Evolutionary conservation across 2,113 vertebrate species (phyloP).

Genomic region (Leucopsar rothschildi): DNA sequence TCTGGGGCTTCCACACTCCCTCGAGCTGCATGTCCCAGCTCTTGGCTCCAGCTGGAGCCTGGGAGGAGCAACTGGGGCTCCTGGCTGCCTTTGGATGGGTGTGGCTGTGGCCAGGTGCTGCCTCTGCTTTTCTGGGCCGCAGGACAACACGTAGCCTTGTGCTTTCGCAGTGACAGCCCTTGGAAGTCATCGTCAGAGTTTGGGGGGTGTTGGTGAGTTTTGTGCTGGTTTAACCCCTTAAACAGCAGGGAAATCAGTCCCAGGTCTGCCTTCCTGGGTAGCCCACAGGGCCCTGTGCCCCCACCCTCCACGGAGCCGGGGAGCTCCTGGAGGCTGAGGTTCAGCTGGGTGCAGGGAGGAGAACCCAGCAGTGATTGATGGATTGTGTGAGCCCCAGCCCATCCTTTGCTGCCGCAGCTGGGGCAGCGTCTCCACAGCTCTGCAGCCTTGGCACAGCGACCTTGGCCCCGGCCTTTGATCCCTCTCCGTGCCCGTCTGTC

Average conservation of each 20-base stretch:
- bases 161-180: neutral
- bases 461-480: neutral
- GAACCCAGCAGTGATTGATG: neutral
- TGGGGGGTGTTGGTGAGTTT: neutral
- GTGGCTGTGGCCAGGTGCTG: neutral
- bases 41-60: neutral
- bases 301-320: accelerated
- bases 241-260: neutral
- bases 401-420: neutral
- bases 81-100: neutral
- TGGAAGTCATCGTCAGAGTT: neutral
- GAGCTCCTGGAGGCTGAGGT: neutral
- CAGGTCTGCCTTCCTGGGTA: neutral
- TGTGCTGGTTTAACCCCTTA: neutral
- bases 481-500: neutral
- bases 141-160: accelerated
- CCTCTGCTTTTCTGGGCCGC: neutral
- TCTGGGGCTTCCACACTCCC: neutral
- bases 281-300: accelerated
- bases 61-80: neutral
- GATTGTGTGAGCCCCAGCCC: neutral
- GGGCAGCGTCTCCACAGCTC: neutral
- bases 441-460: neutral
- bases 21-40: neutral
- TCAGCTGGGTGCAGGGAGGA: neutral